Evolutionary conservation across 1,140 invertebrate genomes (phyloP), one percentile per base, ranked within the genome.

Genomic region (Drosophila paulistorum): DNA sequence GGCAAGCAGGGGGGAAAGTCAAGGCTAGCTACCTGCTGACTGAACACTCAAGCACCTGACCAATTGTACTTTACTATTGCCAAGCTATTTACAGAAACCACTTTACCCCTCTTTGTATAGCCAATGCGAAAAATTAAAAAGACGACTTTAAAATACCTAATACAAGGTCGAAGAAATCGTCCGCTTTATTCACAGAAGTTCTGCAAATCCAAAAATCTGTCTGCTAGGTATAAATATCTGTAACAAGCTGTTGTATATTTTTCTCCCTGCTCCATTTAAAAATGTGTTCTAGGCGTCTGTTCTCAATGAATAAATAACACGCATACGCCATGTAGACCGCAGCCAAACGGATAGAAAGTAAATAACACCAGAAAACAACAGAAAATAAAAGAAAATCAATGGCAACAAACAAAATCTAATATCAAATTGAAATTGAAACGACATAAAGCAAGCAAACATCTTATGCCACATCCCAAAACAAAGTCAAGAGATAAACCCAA

Each of bases 361-460:
- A 63, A 39, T 30, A 26, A 20, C 20, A 33, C 5, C 11, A 26
- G 41, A 57, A 77, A 83, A 79, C 75, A 77, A 79, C 68, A 54
- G 69, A 37, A 51, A 26, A 14, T 14, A 39, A 63, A 35, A 58
- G 57, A 71, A 79, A 79, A 83, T 82, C 75, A 77, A 80, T 74
- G 48, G 74, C 39, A 54, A 33, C n/a, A 35, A 51, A 63, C 45
- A 65, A 65, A 71, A 89, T 79, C 79, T 71, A 74, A 72, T 70
- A 83, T 83, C 63, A 68, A 89, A 79, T 71, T 77, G 72, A 86
- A 79, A 89, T 74, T 80, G 79, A 87, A 68, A 63, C 79, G 64
- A 66, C 58, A 65, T 55, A 71, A 57, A 54, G 57, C 64, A 59
- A 64, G 23, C 62, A 41, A 64, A 61, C 65, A 59, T 51, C 45